phyloP scores from a whole-genome alignment of 2,888 invertebrate species.

The Agrilus mali region DNA sequence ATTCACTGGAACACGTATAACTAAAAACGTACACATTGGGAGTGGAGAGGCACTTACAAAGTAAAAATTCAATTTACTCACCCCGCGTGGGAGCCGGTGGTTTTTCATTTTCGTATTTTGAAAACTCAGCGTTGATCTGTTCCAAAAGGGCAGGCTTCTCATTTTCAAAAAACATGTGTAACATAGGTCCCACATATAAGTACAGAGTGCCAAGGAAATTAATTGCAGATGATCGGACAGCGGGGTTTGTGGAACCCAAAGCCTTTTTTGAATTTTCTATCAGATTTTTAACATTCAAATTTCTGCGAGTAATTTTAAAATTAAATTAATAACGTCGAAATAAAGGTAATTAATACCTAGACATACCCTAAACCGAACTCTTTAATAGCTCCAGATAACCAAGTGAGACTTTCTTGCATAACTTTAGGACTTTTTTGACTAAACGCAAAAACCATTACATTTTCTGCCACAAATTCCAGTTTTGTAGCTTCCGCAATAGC shows the following conservation, averaged over 20 bases:
- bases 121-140: conserved; percentile 75
- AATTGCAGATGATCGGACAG: conserved; percentile 67
- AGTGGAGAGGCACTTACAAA: too few species aligned
- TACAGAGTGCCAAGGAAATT: conserved; percentile 64
- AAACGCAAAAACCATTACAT: conserved; percentile 63
- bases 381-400: conserved; percentile 65
- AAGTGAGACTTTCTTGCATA: conserved; percentile 70
- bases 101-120: conserved; percentile 63
- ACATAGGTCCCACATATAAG: conserved; percentile 63
- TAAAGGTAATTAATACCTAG: conserved; percentile 6
- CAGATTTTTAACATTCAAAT: conserved; percentile 56
- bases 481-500: conserved; percentile 68
- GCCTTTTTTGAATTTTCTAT: conserved; percentile 74
- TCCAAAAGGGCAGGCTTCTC: conserved; percentile 77
- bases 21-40: too few species aligned
- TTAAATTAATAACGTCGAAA: conserved; percentile 9
- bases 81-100: conserved; percentile 67
- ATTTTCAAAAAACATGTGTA: conserved; percentile 69
- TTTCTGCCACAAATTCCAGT: conserved; percentile 59
- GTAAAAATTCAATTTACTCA: not conserved
- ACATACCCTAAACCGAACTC: conserved; percentile 80
- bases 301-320: conserved; percentile 21
- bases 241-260: conserved; percentile 72
- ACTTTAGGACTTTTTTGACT: conserved; percentile 84
- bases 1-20: too few species aligned